Evolutionary conservation across 1,140 invertebrate species (phyloP), one percentile per base, ranked within the genome.

Genomic region (Drosophila prosaltans): DNA sequence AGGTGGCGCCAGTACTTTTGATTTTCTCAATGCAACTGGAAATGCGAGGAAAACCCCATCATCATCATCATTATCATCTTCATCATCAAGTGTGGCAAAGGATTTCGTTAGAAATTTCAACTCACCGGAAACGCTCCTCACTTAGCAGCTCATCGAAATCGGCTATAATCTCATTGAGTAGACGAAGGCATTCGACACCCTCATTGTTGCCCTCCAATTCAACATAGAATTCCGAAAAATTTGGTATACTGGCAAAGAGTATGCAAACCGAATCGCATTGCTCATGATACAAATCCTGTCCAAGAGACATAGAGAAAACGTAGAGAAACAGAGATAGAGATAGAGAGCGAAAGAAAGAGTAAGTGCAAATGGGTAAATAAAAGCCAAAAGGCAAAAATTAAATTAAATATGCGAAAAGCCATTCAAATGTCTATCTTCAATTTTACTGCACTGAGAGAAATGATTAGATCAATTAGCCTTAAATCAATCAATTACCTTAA

Each of bases 161-260:
- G 0, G 97, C 98, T 63, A 99, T 98, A 81, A 99, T 99, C 94
- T 99, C 98, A 93, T 99, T 99, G 2, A 99, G 94, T 0, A 99
- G 94, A 51, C 98, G 93, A 30, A 99, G 94, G 92, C 98, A 99
- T 92, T 99, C 98, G 10, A 99, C 96, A 1, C 98, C 98, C 92
- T 98, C 97, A 93, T 98, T 98, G 93, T 97, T 98, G 48, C 96
- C 97, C 91, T 98, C 98, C 36, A 98, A 94, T 92, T 99, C 97
- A 51, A 98, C 97, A 92, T 99, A 99, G 93, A 99, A 99, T 81
- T 99, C 98, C 1, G 97, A 98, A 93, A 99, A 99, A 93, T 99
- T 99, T 1, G 98, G 97, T 86, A 99, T 98, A 41, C 97, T 98
- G 0, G 98, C 98, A 91, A 99, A 99, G 94, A 99, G 96, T 39